phyloP scores from a whole-genome alignment of 2,113 vertebrate species.

The Phylloscopus trochilus region DNA sequence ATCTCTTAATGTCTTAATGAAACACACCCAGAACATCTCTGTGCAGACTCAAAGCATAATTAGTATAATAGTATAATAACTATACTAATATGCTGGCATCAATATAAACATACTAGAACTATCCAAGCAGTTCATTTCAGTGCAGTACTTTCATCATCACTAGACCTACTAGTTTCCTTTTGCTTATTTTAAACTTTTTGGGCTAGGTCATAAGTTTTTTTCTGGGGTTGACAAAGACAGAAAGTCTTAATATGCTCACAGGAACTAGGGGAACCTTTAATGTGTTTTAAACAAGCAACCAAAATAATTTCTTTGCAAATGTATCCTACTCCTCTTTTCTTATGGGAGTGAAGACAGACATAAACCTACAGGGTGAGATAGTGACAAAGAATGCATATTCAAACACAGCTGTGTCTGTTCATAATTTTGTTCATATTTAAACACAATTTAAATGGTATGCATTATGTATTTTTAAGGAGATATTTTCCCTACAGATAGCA shows the following conservation, averaged over 20 bases:
- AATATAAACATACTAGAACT: not conserved
- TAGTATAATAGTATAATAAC: not conserved
- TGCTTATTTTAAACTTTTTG: not conserved
- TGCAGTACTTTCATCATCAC: not conserved
- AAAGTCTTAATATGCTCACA: not conserved
- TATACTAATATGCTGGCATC: not conserved
- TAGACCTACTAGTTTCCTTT: not conserved
- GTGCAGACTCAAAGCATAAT: not conserved
- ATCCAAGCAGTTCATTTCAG: not conserved
- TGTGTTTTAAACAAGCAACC: not conserved
- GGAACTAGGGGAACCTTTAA: not conserved
- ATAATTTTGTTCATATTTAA: not conserved
- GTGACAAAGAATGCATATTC: not conserved
- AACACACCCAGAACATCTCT: not conserved
- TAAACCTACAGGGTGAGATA: not conserved
- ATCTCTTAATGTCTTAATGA: not conserved
- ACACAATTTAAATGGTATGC: not conserved
- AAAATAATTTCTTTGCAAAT: not conserved
- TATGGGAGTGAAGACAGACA: not conserved
- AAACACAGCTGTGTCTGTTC: constrained; percentile 32
- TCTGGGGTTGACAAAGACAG: not conserved
- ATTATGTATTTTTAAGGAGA: constrained; percentile 6
- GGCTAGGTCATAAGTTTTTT: not conserved
- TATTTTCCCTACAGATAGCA: not conserved
- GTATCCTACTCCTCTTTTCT: not conserved